Evolutionary conservation across 2,888 invertebrate species (phyloP), one percentile per base, ranked within the genome.

Genomic region (Crepidodera aurea): DNA sequence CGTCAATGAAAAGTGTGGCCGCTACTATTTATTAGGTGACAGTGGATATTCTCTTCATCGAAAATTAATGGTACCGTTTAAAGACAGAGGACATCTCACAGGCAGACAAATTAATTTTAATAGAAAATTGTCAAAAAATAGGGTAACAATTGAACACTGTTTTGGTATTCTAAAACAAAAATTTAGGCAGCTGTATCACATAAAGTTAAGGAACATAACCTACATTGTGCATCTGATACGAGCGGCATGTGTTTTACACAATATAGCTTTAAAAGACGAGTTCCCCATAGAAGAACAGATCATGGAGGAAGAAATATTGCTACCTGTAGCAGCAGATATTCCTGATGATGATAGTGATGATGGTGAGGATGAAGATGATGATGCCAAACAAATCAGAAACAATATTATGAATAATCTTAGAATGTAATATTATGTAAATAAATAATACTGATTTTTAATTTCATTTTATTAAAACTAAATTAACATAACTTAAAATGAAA

Each of bases 1-100:
- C 32, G 18, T 67, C 18, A 10, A 27, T 19, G 61, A 65, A 56
- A 69, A 62, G 56, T 69, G 66, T 59, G 62, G 64, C 1, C 51
- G 54, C 37, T 66, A 27, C 27, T 68, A 48, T 37, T 60, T 72
- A 13, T 39, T 70, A 13, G 69, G 56, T n/a, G 68, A 69, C 39
- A 72, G 68, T 64, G 69, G 55, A 4, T 68, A 72, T 67, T 68
- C 68, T 15, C 65, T 55, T 16, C 27, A 60, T n/a, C 53, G 37
- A 39, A 51, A 62, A 48, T 51, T 66, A 19, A 57, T 67, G 22
- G 70, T 65, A 4, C 69, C 69, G 16, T 69, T 62, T 58, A 63
- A 50, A 48, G 70, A 69, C 15, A 62, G 18, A n/a, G 60, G 60
- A 40, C 8, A 65, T 61, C 48, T 40, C 25, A 60, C 39, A 3